Evolutionary conservation across 1,140 invertebrate genomes (phyloP), one percentile per base, ranked within the genome.

Genomic region (Cherax destructor): DNA sequence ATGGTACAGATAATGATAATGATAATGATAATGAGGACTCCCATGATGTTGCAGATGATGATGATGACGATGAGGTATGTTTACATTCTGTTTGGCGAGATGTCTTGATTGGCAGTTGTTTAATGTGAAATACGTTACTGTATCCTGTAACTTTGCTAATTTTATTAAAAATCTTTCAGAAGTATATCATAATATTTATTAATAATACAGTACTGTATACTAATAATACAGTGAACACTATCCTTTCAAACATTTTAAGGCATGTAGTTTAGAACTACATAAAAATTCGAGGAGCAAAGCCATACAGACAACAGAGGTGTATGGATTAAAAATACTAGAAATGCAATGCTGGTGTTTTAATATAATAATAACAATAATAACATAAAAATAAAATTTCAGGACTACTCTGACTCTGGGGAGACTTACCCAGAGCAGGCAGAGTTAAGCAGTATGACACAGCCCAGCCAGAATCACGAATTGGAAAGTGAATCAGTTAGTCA

Each of bases 1-100:
- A 77, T n/a, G 80, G 80, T 21, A 85, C 85, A 16, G 88, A 92
- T 47, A 78, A 87, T 79, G 89, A 87, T 74, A 83, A 86, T 69
- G 84, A 88, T 50, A 88, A 90, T 30, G 87, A 92, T 74, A 89
- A 88, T 85, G 92, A 93, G 24, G 86, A 91, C 4, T 77, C 72
- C 11, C 56, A 86, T n/a, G 88, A 91, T 56, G 88, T 69, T 59
- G 84, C 52, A 13, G 92, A 87, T 77, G 92, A 88, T 7, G 92
- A 92, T 50, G 92, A 91, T n/a, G 86, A 90, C 10, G 84, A 86
- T 16, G 85, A 91, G n/a, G 88, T 77, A 0, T 69, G 79, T 69
- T 16, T 30, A 7, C 21, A 18, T n/a, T n/a, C 11, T 21, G 50
- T 9, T 79, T 76, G 30, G 24, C 5, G 4, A 30, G 50, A 52